Base-by-base conservation (phyloP, 2,113 vertebrate genomes). In the Blennius ocellaris region DNA sequence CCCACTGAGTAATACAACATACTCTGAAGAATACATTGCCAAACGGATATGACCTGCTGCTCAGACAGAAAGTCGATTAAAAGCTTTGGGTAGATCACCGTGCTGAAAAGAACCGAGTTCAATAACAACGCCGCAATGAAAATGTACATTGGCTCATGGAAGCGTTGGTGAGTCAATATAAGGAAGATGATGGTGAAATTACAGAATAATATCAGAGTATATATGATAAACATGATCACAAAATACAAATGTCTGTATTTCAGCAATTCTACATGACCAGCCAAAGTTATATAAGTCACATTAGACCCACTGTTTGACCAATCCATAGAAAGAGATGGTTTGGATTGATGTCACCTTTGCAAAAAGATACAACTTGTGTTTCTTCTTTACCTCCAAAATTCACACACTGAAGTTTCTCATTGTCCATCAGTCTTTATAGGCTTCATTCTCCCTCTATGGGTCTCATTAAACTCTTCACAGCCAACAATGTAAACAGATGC, bases 141-240 rank as follows among this genome's bases (percentile, higher is more conserved):
- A 49, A 82, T 59, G 50, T 87, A 84, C 81, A 87, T 87, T 0
- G 85, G 85, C 36, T 84, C 63, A 62, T 87, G 82, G 6, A 87
- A 73, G 41, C 8, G 65, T 52, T 65, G 17, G 2, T 78, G 58
- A 41, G 44, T 41, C 53, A 62, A 59, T 5, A 84, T 72, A 0
- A 84, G 40, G 5, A 8, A 80, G 0, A 85, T 14, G 14, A 83
- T 66, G 1, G 59, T 73, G 0, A 10, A 62, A 51, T 88, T 88
- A 66, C 54, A 37, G 21, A 57, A 76, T 0, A 83, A n/a, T n/a
- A 85, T 78, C 1, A 80, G 37, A 50, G 77, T 6, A 56, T 83
- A 83, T 0, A 36, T 51, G 38, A 11, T 60, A 12, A 76, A 68
- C 54, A 83, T 64, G 0, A 74, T 11, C 1, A 49, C 7, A 64